Base-by-base conservation (phyloP, 1,140 invertebrate species). In the Atta cephalotes region DNA sequence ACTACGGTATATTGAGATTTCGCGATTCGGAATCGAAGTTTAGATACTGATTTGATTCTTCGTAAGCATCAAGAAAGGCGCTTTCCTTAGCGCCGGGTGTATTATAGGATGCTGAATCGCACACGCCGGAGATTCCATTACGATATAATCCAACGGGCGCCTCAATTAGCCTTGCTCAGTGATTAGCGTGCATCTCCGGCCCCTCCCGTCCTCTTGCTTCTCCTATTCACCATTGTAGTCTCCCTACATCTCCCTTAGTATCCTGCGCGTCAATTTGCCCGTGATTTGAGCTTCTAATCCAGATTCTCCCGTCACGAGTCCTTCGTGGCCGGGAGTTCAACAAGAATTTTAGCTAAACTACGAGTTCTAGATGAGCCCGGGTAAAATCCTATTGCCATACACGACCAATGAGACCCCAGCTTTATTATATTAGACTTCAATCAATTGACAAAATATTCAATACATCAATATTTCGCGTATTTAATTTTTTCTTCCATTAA, bases 161-260 rank as follows among this genome's bases (percentile, higher is more conserved):
- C 92, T 93, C 93, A 93, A 95, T 94, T 94, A 94, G 92, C 89
- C 79, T 89, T 90, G 91, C 92, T 94, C 91, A 93, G 91, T 94
- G 91, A 94, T 94, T 93, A 94, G 89, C 93, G 89, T 82, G 87
- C 80, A 84, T 87, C 82, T 70, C 86, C 39, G 56, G 12, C 28
- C 53, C 51, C 81, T 39, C 45, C 28, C 84, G 88, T 86, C 72
- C 88, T 60, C 87, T 68, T 25, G 45, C 62, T 49, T 58, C 79
- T 71, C 79, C 66, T 31, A 51, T 72, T 74, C 68, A 62, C 80
- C 58, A 76, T 84, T 74, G 80, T 84, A 84, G 70, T 62, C 18
- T 51, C 25, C 14, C 53, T 60, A 60, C 53, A 81, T 86, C 68
- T 49, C 80, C 92, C 76, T 81, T 86, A 62, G 70, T 65, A 91